Evolutionary conservation across 2,113 vertebrate species (phyloP).

Genomic region (Strigops habroptila): DNA sequence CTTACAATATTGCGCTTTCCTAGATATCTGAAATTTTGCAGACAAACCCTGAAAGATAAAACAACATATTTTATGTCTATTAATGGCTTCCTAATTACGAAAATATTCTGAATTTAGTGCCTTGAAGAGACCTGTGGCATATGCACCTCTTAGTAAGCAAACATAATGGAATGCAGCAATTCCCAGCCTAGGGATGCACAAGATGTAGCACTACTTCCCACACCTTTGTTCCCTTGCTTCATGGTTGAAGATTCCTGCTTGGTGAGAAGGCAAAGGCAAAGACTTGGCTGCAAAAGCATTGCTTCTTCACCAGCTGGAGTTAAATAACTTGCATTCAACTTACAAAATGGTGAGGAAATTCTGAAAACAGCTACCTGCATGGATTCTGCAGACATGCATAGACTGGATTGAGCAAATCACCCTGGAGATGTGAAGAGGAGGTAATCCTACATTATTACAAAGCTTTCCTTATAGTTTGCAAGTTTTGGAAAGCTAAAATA

Average conservation of each 20-base stretch:
- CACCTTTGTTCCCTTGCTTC: background rate
- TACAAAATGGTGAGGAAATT: background rate
- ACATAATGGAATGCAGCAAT: background rate
- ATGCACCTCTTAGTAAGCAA: background rate
- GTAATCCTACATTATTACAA: background rate
- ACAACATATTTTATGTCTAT: background rate
- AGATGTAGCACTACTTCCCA: background rate
- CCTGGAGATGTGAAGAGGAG: background rate
- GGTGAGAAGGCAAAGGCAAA: background rate
- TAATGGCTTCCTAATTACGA: background rate
- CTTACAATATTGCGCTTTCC: constrained; percentile 96
- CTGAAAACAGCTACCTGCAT: background rate
- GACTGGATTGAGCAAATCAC: background rate
- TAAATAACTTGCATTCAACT: background rate
- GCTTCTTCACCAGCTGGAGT: background rate
- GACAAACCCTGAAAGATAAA: constrained; percentile 85
- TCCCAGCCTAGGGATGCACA: background rate
- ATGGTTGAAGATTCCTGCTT: background rate
- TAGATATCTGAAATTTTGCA: constrained; percentile 96
- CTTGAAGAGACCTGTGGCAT: background rate
- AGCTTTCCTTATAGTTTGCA: background rate
- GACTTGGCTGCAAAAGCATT: background rate
- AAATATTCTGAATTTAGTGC: background rate
- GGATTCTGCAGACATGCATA: background rate
- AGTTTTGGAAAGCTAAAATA: background rate